Conservation (phyloP, 2,113 vertebrate genomes). For the Piliocolobus tephrosceles region DNA sequence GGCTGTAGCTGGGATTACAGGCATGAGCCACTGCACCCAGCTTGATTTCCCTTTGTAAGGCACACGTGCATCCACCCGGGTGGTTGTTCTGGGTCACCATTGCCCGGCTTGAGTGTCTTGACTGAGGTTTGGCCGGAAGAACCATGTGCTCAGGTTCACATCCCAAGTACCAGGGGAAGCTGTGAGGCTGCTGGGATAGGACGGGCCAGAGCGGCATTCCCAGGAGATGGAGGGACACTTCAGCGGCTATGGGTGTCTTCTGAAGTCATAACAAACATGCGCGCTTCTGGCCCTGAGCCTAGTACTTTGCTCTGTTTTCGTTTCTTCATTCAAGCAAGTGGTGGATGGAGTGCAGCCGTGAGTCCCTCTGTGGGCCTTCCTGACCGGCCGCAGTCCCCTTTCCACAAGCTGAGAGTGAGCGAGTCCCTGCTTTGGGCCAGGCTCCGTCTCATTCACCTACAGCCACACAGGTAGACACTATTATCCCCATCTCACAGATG, state of each 20-base stretch:
- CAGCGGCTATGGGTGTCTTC: neutral
- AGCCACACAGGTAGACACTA: rapidly evolving
- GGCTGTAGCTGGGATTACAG: too few relatives aligned
- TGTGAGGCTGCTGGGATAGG: rapidly evolving
- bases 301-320: neutral
- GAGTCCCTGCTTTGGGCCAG: neutral
- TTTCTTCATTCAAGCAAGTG: neutral
- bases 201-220: too few relatives aligned
- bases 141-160: rapidly evolving
- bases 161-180: neutral
- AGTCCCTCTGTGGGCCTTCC: rapidly evolving
- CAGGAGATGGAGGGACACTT: too few relatives aligned
- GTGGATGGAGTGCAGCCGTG: neutral
- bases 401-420: neutral
- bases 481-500: neutral
- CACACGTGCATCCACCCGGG: rapidly evolving
- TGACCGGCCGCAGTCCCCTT: neutral
- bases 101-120: neutral
- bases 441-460: neutral
- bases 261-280: neutral
- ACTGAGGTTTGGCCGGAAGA: neutral
- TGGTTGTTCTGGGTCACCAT: neutral
- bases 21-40: too few relatives aligned
- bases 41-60: neutral
- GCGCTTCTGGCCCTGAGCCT: neutral